phyloP scores from a whole-genome alignment of 2,113 vertebrate genomes.

The Suricata suricatta region DNA sequence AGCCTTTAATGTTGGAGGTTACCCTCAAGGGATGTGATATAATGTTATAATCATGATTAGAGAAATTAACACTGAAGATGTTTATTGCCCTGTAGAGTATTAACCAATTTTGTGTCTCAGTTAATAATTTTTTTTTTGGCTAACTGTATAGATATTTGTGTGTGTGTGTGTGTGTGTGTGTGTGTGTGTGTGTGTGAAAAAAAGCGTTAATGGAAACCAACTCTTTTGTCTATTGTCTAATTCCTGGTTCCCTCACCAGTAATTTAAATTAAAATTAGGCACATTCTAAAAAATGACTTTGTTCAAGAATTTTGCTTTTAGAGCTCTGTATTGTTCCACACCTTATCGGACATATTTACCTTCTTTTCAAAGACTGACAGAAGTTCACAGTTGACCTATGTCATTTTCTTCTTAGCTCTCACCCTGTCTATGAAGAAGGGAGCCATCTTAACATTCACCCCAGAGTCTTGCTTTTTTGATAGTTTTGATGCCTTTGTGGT shows the following conservation, averaged over 20 bases:
- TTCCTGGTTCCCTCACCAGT: neutral
- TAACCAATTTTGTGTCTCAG: slow-evolving; percentile 1
- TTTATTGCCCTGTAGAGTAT: neutral
- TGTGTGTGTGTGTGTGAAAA: neutral
- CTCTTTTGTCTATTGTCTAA: neutral
- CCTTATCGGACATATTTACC: neutral
- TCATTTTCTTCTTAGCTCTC: neutral
- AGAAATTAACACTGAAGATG: neutral
- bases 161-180: neutral
- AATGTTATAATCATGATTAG: neutral
- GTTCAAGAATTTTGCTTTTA: slow-evolving; percentile 18
- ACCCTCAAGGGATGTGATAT: neutral
- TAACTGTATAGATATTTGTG: neutral
- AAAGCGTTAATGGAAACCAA: neutral
- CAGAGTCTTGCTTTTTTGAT: neutral
- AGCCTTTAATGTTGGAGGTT: neutral
- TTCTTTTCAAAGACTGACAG: neutral
- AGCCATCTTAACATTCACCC: neutral
- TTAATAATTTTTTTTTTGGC: neutral
- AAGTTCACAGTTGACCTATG: neutral
- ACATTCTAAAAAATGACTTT: neutral
- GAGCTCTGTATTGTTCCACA: neutral
- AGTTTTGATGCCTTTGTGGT: neutral
- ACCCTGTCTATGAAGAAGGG: neutral
- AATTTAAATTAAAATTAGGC: neutral